Evolutionary conservation across 2,113 vertebrate genomes (phyloP).

Genomic region (Ardeotis arabs): DNA sequence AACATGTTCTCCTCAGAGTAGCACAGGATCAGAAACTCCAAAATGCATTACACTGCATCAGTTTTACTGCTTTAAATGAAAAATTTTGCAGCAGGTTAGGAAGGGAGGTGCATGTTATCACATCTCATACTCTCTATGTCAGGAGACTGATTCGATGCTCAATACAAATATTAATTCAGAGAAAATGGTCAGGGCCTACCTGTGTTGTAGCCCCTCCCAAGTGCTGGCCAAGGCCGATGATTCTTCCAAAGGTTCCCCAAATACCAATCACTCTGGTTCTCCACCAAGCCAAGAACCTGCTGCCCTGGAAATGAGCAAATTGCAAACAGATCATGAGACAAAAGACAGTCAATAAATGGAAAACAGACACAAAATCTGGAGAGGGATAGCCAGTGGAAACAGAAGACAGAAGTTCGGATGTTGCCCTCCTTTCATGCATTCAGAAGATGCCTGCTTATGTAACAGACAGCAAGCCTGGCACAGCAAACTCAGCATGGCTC

Average conservation of each 20-base stretch:
- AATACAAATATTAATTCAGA: not conserved
- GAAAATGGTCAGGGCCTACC: slow-evolving; percentile 69
- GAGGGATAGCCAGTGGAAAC: not conserved
- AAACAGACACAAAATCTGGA: not conserved
- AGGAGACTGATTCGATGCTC: not conserved
- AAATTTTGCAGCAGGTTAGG: not conserved
- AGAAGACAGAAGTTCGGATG: not conserved
- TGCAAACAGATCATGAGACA: not conserved
- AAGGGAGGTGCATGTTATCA: not conserved
- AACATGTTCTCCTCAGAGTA: not conserved
- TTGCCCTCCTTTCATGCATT: not conserved
- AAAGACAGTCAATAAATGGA: not conserved
- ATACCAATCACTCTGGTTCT: slow-evolving; percentile 99
- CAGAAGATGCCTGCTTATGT: not conserved
- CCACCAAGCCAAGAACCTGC: slow-evolving; percentile 95
- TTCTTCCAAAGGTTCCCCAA: slow-evolving; percentile 99
- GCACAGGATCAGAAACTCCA: not conserved
- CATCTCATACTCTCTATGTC: not conserved
- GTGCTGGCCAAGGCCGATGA: slow-evolving; percentile 95
- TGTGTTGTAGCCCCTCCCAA: slow-evolving; percentile 96
- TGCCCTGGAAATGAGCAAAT: slow-evolving; percentile 83
- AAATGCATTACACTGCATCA: not conserved
- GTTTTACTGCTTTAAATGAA: not conserved
- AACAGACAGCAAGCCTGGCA: not conserved
- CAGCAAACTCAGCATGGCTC: not conserved